Percentiles rank a stretch among this genome's conserved stretches.
Conservation (phyloP, 2,797 vertebrate species). For the Babyrousa celebensis region DNA sequence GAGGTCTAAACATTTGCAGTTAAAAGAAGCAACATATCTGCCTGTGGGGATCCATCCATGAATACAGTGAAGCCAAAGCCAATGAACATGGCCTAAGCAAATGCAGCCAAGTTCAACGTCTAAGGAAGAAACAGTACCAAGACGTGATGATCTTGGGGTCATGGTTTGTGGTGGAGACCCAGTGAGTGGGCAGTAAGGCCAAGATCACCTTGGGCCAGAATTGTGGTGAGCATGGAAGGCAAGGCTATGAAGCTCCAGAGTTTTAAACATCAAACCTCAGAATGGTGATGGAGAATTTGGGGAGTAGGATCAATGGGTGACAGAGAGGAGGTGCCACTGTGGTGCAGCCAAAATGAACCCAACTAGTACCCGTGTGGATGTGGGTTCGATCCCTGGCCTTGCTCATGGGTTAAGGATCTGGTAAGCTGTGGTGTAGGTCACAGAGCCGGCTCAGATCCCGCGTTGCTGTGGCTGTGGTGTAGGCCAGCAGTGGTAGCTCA, state of each 20-base stretch:
- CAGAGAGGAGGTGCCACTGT: not conserved
- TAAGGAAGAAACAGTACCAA: too few species aligned
- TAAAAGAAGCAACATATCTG: not conserved
- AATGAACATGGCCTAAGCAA: not conserved
- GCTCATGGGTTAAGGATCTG: too few species aligned
- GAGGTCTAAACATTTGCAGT: not conserved
- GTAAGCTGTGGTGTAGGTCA: too few species aligned
- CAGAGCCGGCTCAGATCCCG: too few species aligned
- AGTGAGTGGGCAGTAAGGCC: not conserved
- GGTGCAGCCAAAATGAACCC: too few species aligned
- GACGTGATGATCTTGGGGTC: not conserved
- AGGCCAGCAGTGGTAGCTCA: too few species aligned
- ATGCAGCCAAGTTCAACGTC: not conserved
- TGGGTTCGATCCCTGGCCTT: too few species aligned
- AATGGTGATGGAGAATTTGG: not conserved
- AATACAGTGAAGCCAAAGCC: not conserved
- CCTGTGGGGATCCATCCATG: not conserved
- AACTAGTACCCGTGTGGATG: too few species aligned
- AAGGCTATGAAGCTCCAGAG: not conserved
- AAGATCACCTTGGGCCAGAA: not conserved
- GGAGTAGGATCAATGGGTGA: not conserved
- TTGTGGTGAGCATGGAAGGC: fast-evolving
- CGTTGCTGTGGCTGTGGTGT: too few species aligned
- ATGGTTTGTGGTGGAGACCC: not conserved
- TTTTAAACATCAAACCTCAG: not conserved